These are phyloP conservation scores for Sebastiscus tertius DNA, from an alignment of 2,797 vertebrate species.

Conservation along the genomic window DNA sequence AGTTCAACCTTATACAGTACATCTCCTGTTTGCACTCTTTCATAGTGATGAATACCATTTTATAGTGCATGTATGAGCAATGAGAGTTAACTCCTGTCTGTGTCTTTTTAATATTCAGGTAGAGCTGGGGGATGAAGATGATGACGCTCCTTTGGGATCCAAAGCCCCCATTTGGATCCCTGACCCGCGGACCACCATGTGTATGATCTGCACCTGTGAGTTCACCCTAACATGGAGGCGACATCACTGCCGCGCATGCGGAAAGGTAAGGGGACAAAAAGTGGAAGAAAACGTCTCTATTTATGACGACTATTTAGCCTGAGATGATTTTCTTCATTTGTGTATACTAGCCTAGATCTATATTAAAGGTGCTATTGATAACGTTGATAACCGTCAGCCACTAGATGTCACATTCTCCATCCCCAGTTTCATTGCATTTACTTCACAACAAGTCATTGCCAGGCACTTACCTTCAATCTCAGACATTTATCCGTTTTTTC, in stretches of 20 bases:
- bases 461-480: too few relatives aligned
- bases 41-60: not conserved
- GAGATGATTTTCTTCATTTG: too few relatives aligned
- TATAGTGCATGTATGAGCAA: not conserved
- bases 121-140: constrained; percentile 71
- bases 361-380: too few relatives aligned
- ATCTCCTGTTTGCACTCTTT: not conserved
- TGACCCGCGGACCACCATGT: constrained; percentile 94
- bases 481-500: too few relatives aligned
- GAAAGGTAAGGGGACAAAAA: constrained; percentile 86
- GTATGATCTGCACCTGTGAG: constrained; percentile 97
- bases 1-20: not conserved
- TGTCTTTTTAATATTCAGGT: constrained; percentile 66
- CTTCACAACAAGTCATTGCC: too few relatives aligned
- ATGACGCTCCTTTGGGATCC: constrained; percentile 86
- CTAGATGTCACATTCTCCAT: too few relatives aligned
- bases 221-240: constrained; percentile 95
- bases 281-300: not conserved
- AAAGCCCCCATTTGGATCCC: constrained; percentile 99
- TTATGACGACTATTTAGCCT: too few relatives aligned
- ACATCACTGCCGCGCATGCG: constrained; percentile 96
- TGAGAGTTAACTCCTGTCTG: not conserved
- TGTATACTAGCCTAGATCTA: too few relatives aligned
- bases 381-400: too few relatives aligned
- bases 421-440: too few relatives aligned